A percentile compares a stretch with the other conserved stretches of the same genome.
Conservation (phyloP, 37 sponge, comb jelly and placozoan species). For the Crambe crambe region DNA sequence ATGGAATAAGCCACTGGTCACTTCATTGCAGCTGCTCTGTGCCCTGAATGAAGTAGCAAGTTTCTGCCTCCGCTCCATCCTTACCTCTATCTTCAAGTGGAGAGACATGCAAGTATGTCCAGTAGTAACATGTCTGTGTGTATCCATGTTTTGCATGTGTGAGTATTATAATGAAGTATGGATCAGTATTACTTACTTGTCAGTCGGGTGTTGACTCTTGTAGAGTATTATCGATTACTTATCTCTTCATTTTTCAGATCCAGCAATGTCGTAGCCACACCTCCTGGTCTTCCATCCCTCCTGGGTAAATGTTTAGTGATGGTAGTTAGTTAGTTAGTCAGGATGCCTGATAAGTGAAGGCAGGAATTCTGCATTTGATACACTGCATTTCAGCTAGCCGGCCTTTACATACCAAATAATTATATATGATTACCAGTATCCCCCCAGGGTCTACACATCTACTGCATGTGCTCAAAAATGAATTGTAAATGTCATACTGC, state of each 20-base stretch:
- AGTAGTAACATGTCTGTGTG: neutral
- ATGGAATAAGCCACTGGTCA: neutral
- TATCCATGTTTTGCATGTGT: neutral
- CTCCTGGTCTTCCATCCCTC: constrained; percentile 19
- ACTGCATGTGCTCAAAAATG: too few species aligned
- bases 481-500: too few species aligned
- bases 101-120: constrained; percentile 74
- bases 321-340: too few species aligned
- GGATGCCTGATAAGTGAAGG: too few species aligned
- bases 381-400: too few species aligned
- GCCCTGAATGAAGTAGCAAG: constrained; percentile 82
- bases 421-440: too few species aligned
- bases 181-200: too few species aligned
- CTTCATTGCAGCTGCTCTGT: constrained; percentile 62
- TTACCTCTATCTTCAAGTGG: constrained; percentile 87
- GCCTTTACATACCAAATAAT: too few species aligned
- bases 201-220: too few species aligned
- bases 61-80: constrained; percentile 86
- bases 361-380: too few species aligned
- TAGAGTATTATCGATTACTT: neutral
- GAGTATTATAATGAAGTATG: too few species aligned
- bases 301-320: constrained; percentile 18
- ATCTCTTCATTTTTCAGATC: constrained; percentile 17
- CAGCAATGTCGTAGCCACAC: constrained; percentile 50
- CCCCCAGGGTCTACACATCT: too few species aligned